Percentiles rank a stretch among this genome's conserved stretches.
phyloP scores from a whole-genome alignment of 2,113 vertebrate species.

The Lepus americanus region DNA sequence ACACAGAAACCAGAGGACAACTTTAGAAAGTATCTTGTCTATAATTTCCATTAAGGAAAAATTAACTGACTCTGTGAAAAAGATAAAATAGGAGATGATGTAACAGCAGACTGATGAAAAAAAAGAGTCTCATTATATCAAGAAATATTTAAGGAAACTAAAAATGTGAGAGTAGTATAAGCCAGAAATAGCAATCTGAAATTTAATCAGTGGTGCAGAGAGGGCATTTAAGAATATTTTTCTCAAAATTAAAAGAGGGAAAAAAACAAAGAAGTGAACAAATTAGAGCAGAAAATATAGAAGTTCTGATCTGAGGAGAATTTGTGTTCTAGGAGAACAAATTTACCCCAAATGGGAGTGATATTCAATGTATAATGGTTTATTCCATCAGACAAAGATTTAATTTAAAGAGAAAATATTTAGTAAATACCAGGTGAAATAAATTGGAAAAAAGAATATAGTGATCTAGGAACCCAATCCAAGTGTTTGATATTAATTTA shows the following conservation, averaged over 20 bases:
- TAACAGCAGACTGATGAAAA: conserved; percentile 65
- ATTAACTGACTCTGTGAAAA: conserved; percentile 50
- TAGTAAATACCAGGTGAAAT: conserved; percentile 56
- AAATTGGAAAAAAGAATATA: conserved; percentile 33
- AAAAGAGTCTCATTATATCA: conserved; percentile 72
- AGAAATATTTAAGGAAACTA: conserved; percentile 77
- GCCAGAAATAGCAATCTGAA: conserved; percentile 69
- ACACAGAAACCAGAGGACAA: conserved; percentile 58
- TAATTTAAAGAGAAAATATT: conserved; percentile 56
- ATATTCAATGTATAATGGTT: neutral
- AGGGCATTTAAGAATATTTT: conserved; percentile 39
- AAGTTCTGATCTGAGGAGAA: neutral
- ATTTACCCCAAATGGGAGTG: neutral
- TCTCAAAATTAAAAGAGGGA: conserved; percentile 34
- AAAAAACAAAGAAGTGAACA: conserved; percentile 61
- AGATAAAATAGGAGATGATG: conserved; percentile 69
- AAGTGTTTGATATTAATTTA: conserved; percentile 51
- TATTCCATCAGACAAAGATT: conserved; percentile 24
- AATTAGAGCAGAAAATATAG: neutral
- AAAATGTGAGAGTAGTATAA: conserved; percentile 55
- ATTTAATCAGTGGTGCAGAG: conserved; percentile 65
- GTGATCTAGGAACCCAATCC: neutral
- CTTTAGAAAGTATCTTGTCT: conserved; percentile 63
- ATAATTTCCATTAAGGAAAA: conserved; percentile 71
- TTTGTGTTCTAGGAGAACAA: neutral